A percentile compares a stretch with the other conserved stretches of the same genome.
These are phyloP conservation scores for Rhagium mordax DNA, from an alignment of 2,888 invertebrate species.

Conservation along the genomic window DNA sequence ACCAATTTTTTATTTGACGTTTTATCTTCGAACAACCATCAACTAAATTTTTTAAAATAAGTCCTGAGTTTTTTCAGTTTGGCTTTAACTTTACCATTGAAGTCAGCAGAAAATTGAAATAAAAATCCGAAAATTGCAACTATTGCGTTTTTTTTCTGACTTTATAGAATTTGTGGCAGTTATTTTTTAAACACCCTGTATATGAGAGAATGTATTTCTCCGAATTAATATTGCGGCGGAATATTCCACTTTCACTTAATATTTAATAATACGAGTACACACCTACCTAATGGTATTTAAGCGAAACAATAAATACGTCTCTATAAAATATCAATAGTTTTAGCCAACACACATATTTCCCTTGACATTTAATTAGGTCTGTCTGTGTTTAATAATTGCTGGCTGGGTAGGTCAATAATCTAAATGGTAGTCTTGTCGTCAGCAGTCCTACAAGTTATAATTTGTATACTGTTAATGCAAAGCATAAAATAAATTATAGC, in stretches of 20 bases:
- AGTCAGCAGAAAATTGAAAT: too few species aligned
- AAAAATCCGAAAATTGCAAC: too few species aligned
- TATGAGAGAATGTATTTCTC: background rate
- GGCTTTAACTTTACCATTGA: too few species aligned
- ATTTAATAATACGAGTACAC: too few species aligned
- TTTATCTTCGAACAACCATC: too few species aligned
- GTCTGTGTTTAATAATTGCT: conserved; percentile 1
- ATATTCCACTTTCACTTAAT: background rate
- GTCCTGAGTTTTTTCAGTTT: too few species aligned
- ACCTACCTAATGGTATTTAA: background rate
- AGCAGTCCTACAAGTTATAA: conserved; percentile 8
- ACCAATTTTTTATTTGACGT: too few species aligned
- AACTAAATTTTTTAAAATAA: too few species aligned
- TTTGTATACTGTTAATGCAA: conserved; percentile 4
- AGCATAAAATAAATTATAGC: background rate
- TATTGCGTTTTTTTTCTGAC: too few species aligned
- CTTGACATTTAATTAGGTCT: conserved; percentile 8
- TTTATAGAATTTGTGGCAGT: too few species aligned
- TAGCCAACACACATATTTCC: background rate
- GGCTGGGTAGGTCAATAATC: conserved; percentile 16
- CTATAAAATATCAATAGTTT: background rate
- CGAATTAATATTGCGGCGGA: background rate
- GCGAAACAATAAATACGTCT: background rate
- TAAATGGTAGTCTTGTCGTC: background rate
- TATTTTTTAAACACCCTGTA: too few species aligned